Percentiles rank a stretch among this genome's conserved stretches.
Conservation (phyloP, 2,888 invertebrate species). For the Suillia variegata region DNA sequence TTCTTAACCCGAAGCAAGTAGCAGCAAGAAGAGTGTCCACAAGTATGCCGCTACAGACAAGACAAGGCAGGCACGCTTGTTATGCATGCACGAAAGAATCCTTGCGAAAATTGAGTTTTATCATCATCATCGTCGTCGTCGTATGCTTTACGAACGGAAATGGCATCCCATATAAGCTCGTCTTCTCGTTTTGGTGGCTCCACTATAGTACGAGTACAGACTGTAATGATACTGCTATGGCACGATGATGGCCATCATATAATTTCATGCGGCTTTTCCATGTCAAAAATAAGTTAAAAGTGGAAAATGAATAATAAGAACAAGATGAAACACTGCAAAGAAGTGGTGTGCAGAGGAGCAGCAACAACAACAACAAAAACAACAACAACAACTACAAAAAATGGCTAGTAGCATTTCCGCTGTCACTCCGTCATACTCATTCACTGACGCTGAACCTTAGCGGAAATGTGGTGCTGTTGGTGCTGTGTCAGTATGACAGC, state of each 20-base stretch:
- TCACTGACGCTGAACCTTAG: background rate
- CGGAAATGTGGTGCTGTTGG: conserved; percentile 3
- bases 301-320: conserved; percentile 4
- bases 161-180: conserved; percentile 3
- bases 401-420: conserved; percentile 1
- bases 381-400: too few relatives aligned
- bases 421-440: background rate
- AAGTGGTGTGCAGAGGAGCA: background rate
- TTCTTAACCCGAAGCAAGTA: too few relatives aligned
- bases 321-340: background rate
- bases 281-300: background rate
- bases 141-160: background rate
- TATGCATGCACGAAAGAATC: background rate
- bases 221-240: too few relatives aligned
- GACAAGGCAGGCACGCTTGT: too few relatives aligned
- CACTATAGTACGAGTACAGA: too few relatives aligned
- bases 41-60: too few relatives aligned
- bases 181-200: background rate
- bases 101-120: background rate
- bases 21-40: too few relatives aligned
- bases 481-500: too few relatives aligned
- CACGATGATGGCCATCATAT: background rate
- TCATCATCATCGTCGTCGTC: background rate
- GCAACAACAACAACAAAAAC: too few relatives aligned
- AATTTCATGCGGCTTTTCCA: background rate